Percentiles rank a stretch among this genome's conserved stretches.
phyloP scores from a whole-genome alignment of 2,888 invertebrate species.

The Ernsta delagoae region DNA sequence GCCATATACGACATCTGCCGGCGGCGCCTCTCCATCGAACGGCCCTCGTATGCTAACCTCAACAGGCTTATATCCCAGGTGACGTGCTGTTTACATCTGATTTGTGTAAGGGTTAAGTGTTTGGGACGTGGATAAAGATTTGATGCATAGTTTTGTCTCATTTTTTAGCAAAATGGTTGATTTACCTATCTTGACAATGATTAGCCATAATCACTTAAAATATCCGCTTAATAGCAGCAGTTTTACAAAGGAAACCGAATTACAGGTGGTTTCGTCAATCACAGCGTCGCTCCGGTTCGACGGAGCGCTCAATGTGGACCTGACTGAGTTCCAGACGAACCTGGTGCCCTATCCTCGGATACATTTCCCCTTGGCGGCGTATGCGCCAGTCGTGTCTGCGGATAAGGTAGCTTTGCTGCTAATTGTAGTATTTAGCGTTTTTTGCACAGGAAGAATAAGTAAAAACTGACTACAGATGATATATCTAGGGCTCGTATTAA shows the following conservation, averaged over 20 bases:
- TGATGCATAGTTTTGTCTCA: too few relatives aligned
- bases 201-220: too few relatives aligned
- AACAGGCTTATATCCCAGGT: conserved; percentile 93
- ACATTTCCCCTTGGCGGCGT: conserved; percentile 92
- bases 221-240: background rate
- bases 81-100: background rate
- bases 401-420: conserved; percentile 85
- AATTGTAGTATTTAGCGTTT: too few relatives aligned
- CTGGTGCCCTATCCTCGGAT: conserved; percentile 96
- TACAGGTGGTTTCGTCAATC: conserved; percentile 91
- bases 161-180: too few relatives aligned
- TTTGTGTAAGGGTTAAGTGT: too few relatives aligned
- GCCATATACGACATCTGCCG: conserved; percentile 98
- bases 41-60: conserved; percentile 93
- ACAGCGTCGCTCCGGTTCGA: conserved; percentile 95
- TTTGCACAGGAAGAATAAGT: too few relatives aligned
- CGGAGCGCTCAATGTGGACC: conserved; percentile 95
- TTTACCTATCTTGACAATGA: too few relatives aligned
- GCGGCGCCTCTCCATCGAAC: conserved; percentile 91
- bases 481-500: too few relatives aligned
- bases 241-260: background rate
- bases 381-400: conserved; percentile 89
- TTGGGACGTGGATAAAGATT: background rate
- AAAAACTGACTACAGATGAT: too few relatives aligned
- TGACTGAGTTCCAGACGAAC: conserved; percentile 96